These are phyloP conservation scores for Chymomyza caudatula DNA, from an alignment of 2,888 invertebrate genomes.

Conservation along the genomic window DNA sequence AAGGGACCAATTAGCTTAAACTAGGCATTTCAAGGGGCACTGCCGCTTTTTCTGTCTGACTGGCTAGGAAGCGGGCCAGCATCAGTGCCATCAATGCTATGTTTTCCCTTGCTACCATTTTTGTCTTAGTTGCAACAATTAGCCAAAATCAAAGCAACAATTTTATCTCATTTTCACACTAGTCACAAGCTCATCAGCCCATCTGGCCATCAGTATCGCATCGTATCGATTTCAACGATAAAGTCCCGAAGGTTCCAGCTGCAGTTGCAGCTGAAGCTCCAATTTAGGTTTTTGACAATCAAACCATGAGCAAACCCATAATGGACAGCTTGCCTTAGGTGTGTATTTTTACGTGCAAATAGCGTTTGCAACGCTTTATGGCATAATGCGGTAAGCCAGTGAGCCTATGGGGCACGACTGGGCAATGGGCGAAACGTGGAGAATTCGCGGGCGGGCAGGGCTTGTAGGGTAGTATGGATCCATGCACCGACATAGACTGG, in stretches of 20 bases:
- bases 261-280: not conserved
- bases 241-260: not conserved
- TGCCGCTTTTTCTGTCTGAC: not conserved
- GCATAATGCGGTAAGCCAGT: constrained; percentile 40
- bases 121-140: constrained; percentile 44
- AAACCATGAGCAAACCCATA: no score
- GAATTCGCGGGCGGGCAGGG: no score
- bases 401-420: not conserved
- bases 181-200: constrained; percentile 23
- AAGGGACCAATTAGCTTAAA: constrained; percentile 72
- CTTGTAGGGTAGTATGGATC: no score
- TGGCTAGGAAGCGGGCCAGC: not conserved
- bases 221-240: not conserved
- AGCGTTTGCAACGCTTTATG: constrained; percentile 64
- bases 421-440: no score
- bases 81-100: not conserved
- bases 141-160: constrained; percentile 70
- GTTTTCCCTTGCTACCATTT: not conserved
- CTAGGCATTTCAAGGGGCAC: constrained; percentile 70
- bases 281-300: not conserved
- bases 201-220: constrained; percentile 11
- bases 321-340: constrained; percentile 28
- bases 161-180: constrained; percentile 55
- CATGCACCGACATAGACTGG: not conserved
- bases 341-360: constrained; percentile 61